Conservation (phyloP, 2,113 vertebrate species). For the Ailurus styani region DNA sequence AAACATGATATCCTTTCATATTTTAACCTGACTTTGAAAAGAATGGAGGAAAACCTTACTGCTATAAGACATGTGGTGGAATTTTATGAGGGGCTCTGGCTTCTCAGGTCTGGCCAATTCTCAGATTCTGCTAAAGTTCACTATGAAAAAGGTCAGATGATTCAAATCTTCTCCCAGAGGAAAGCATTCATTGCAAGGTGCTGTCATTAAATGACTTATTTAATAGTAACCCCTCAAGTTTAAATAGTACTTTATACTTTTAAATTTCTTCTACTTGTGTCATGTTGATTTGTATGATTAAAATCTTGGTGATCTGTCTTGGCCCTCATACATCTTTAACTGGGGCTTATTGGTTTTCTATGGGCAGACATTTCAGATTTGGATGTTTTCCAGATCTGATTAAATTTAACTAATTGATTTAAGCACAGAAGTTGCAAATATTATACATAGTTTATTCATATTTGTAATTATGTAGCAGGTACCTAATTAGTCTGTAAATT, state of each 20-base stretch:
- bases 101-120: not conserved
- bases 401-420: not conserved
- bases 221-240: not conserved
- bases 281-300: not conserved
- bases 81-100: not conserved
- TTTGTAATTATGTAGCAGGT: not conserved
- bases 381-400: not conserved
- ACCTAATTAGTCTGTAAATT: not conserved
- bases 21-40: conserved; percentile 11
- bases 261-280: not conserved
- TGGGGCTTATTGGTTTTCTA: not conserved
- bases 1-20: not conserved
- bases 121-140: conserved; percentile 19
- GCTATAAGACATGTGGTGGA: not conserved
- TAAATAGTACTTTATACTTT: not conserved
- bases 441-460: not conserved
- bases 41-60: not conserved
- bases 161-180: not conserved
- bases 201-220: conserved; percentile 6
- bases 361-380: not conserved
- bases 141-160: not conserved
- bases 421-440: not conserved
- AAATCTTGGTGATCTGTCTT: not conserved
- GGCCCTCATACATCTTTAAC: not conserved
- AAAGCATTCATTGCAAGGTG: not conserved